Conservation (phyloP, 2,113 vertebrate species). For the Corythornis madagascariensis region DNA sequence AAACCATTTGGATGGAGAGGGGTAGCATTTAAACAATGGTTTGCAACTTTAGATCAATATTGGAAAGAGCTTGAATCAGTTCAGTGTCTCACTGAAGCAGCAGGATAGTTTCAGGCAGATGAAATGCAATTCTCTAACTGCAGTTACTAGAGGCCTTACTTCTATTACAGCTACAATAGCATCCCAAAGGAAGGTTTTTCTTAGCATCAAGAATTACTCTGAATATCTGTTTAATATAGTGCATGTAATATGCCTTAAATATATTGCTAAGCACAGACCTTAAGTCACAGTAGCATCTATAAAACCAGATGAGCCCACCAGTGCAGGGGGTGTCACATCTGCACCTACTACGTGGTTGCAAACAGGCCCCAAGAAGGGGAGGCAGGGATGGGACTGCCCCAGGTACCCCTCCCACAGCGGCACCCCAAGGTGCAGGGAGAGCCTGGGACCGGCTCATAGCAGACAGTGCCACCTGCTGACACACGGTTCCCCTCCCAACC, state of each 20-base stretch:
- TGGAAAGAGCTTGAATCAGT: conserved; percentile 4
- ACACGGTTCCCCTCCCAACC: neutral
- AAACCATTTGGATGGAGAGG: neutral
- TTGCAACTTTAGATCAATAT: neutral
- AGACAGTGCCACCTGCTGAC: conserved; percentile 66
- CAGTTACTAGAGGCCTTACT: conserved; percentile 37
- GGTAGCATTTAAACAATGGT: neutral
- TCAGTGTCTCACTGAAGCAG: neutral
- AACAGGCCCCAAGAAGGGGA: neutral
- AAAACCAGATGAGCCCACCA: neutral
- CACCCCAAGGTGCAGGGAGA: neutral
- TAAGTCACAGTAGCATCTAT: neutral
- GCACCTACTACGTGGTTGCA: neutral
- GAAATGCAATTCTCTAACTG: conserved; percentile 33
- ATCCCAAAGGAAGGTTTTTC: conserved; percentile 54
- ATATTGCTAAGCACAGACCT: neutral
- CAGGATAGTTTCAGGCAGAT: conserved; percentile 45
- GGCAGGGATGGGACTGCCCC: neutral
- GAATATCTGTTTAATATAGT: conserved; percentile 16
- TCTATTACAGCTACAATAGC: neutral
- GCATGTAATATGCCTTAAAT: neutral
- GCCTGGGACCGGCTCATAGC: neutral
- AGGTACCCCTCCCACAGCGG: rapidly evolving
- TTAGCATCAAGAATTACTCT: conserved; percentile 32
- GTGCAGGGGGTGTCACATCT: rapidly evolving